A percentile compares a stretch with the other conserved stretches of the same genome.
phyloP scores from a whole-genome alignment of 2,113 vertebrate species.

The Xiphorhynchus elegans region DNA sequence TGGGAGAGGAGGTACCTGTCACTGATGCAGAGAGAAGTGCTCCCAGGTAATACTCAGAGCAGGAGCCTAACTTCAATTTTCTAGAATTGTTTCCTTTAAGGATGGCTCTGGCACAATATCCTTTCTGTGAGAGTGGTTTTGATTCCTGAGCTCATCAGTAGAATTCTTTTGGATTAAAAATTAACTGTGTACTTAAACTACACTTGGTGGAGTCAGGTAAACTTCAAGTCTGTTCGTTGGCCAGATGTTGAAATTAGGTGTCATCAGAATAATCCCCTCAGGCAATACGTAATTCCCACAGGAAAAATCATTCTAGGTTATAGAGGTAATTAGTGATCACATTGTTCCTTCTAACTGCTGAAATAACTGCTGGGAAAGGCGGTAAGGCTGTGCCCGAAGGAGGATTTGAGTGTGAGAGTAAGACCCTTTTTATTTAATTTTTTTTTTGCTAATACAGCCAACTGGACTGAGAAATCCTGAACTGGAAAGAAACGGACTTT shows the following conservation, averaged over 20 bases:
- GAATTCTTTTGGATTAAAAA: not conserved
- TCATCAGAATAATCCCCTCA: not conserved
- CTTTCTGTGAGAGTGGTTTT: not conserved
- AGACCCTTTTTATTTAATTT: not conserved
- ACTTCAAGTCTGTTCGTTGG: not conserved
- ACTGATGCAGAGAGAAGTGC: not conserved
- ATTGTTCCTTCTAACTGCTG: not conserved
- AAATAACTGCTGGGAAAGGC: not conserved
- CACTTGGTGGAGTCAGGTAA: not conserved
- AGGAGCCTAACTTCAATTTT: not conserved
- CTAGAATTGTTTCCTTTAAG: not conserved
- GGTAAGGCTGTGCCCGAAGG: not conserved
- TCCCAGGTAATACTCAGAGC: not conserved
- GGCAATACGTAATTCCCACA: not conserved
- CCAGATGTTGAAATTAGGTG: not conserved
- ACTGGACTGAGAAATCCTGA: conserved; percentile 87
- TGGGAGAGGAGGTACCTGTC: not conserved
- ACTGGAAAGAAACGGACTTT: conserved; percentile 92
- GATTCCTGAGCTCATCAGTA: not conserved
- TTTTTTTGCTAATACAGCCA: conserved; percentile 74
- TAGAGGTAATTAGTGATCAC: not conserved
- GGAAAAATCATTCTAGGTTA: not conserved
- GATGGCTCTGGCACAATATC: not conserved
- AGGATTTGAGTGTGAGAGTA: conserved; percentile 5
- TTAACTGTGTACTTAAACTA: not conserved